Percentiles rank a stretch among this genome's conserved stretches.
These are phyloP conservation scores for Lagopus leucura DNA, from an alignment of 2,113 vertebrate genomes.

Conservation along the genomic window DNA sequence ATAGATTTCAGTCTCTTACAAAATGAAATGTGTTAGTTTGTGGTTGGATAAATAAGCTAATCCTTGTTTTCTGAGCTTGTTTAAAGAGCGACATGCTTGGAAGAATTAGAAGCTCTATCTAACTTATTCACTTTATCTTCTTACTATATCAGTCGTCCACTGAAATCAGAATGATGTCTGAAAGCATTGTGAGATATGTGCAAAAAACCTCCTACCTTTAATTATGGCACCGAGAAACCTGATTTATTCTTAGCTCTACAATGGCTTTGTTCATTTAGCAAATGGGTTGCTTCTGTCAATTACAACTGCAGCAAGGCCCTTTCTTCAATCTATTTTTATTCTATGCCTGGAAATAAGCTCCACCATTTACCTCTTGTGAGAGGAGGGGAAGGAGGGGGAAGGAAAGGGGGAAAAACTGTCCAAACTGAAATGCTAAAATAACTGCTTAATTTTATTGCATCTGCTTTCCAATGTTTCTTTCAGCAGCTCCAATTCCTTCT, in stretches of 20 bases:
- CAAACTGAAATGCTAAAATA: neutral
- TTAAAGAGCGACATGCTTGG: neutral
- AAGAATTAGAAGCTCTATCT: neutral
- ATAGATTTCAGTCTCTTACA: neutral
- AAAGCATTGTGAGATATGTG: neutral
- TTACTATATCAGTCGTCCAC: neutral
- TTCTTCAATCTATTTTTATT: neutral
- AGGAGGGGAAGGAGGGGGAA: neutral
- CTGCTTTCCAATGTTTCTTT: neutral
- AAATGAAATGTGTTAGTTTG: too few species aligned
- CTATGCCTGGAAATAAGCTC: neutral
- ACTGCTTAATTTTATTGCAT: neutral
- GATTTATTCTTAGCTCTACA: neutral
- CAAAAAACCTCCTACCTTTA: neutral
- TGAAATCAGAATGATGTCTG: neutral
- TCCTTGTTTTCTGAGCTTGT: neutral
- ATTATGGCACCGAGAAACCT: neutral
- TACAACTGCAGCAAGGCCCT: neutral
- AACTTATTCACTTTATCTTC: neutral
- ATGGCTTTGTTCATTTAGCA: neutral
- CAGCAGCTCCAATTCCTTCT: neutral
- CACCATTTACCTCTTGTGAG: neutral
- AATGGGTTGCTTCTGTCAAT: neutral
- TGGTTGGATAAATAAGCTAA: neutral
- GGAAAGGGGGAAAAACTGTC: neutral